A percentile compares a stretch with the other conserved stretches of the same genome.
Conservation (phyloP, 1,140 invertebrate genomes). For the Hylaeus anthracinus region DNA sequence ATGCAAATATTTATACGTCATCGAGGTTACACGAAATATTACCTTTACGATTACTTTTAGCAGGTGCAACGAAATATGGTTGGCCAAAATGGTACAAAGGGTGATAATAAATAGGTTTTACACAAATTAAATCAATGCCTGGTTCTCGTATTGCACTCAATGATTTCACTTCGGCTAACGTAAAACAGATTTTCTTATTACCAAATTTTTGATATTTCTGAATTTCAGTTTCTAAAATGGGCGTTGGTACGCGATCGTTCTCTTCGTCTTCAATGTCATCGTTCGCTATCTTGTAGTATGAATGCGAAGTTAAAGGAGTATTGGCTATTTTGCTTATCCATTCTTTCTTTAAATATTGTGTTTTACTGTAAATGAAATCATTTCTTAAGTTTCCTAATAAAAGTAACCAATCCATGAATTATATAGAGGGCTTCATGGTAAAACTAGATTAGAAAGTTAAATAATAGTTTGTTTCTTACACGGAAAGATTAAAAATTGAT, state of each 20-base stretch:
- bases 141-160: constrained; percentile 14
- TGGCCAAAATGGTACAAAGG: constrained; percentile 54
- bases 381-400: neutral
- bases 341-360: constrained; percentile 33
- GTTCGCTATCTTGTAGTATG: neutral
- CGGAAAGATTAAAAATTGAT: constrained; percentile 44
- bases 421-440: neutral
- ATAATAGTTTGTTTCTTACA: constrained; percentile 40
- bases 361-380: constrained; percentile 52
- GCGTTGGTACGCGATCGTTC: neutral
- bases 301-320: constrained; percentile 48
- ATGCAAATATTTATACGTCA: neutral
- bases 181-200: constrained; percentile 48
- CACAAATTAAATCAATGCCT: constrained; percentile 62
- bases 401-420: constrained; percentile 5
- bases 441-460: neutral
- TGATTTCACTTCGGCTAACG: constrained; percentile 29
- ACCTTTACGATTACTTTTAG: constrained; percentile 45
- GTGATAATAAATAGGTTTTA: constrained; percentile 56
- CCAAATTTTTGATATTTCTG: constrained; percentile 43
- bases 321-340: constrained; percentile 54
- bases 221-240: constrained; percentile 16
- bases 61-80: constrained; percentile 52
- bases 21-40: constrained; percentile 21
- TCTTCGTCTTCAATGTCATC: constrained; percentile 19